These are phyloP conservation scores for Congeria kusceri DNA, from an alignment of 2,888 invertebrate genomes.

Conservation along the genomic window DNA sequence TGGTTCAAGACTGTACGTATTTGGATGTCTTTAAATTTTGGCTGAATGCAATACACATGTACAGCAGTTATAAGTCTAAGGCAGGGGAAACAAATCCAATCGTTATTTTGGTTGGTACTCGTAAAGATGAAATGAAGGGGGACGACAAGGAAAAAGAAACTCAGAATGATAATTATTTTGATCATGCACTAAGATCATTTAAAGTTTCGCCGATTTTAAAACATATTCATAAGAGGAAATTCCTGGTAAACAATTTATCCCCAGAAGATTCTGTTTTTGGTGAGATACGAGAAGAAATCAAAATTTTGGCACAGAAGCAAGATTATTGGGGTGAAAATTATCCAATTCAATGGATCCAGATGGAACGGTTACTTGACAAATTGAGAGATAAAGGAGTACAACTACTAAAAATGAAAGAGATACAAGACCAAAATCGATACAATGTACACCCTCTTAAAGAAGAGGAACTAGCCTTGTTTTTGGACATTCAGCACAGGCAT, in stretches of 20 bases:
- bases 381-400: slow-evolving; percentile 38
- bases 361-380: slow-evolving; percentile 37
- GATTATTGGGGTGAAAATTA: slow-evolving; percentile 38
- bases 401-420: slow-evolving; percentile 25
- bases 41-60: too few relatives aligned
- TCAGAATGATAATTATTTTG: slow-evolving; percentile 46
- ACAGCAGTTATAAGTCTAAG: too few relatives aligned
- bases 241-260: slow-evolving; percentile 32
- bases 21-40: too few relatives aligned
- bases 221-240: slow-evolving; percentile 36
- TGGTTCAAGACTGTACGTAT: too few relatives aligned
- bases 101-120: too few relatives aligned
- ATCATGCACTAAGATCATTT: slow-evolving; percentile 44
- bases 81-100: too few relatives aligned
- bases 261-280: slow-evolving; percentile 16
- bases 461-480: slow-evolving; percentile 23
- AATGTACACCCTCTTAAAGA: slow-evolving; percentile 21
- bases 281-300: slow-evolving; percentile 26
- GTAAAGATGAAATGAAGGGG: too few relatives aligned
- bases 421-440: slow-evolving; percentile 10
- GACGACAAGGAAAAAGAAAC: slow-evolving; percentile 44
- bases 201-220: slow-evolving; percentile 18
- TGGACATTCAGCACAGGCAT: slow-evolving; percentile 49
- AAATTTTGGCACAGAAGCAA: slow-evolving; percentile 31
- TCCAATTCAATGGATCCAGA: slow-evolving; percentile 55